Evolutionary conservation across 2,888 invertebrate genomes (phyloP), one percentile per base, ranked within the genome.

Genomic region (Leptopilina myrica): DNA sequence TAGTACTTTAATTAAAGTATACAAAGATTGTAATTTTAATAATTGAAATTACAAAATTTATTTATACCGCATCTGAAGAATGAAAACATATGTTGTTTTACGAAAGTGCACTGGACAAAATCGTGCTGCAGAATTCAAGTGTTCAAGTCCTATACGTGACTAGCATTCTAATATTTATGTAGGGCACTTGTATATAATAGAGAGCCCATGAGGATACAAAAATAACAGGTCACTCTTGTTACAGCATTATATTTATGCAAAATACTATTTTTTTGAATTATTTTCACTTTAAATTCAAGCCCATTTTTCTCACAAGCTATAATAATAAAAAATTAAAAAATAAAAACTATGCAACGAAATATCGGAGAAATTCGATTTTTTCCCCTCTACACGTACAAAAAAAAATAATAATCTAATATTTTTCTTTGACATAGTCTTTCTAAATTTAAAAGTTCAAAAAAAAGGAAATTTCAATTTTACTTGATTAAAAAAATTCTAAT

Each of bases 71-170:
- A 69, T 33, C 8, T 12, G 69, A 53, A 8, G n/a, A 69, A 69
- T n/a, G 49, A 69, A 67, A 69, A 53, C 26, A 33, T 26, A 53
- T 56, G 56, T 56, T 73, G 56, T 15, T n/a, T 73, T 33, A 59
- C n/a, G 40, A 56, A 40, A 56, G 15, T n/a, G 33, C 33, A n/a
- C 56, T 33, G 33, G 33, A n/a, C 26, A 20, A 73, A 73, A 56
- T 73, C 56, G 73, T 73, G 73, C 73, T 73, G n/a, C 33, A 56
- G 53, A 73, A 73, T 73, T 73, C 73, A 73, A 73, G 73, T 73
- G 56, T 73, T 5, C 33, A 33, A 11, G n/a, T 33, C 73, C 73
- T 14, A 73, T 73, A 73, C 73, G 73, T 73, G 73, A 73, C 73
- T 33, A 73, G 73, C 73, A 73, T 73, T 15, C 73, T 73, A 73